phyloP scores from a whole-genome alignment of 2,888 invertebrate genomes.

The Malachius bipustulatus region DNA sequence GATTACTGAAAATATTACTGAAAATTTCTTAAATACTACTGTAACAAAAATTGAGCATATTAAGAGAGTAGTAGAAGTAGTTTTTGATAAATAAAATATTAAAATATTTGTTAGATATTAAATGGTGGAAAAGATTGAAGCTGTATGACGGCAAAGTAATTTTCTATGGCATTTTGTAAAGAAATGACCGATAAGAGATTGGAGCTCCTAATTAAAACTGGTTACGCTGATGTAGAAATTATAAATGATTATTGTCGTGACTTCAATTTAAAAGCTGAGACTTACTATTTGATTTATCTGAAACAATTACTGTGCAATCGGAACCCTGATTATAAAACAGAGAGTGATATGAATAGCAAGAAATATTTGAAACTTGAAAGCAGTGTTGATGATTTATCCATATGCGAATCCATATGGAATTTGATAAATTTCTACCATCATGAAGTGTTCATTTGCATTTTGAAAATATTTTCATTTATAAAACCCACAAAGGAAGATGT shows the following conservation, averaged over 20 bases:
- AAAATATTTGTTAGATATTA: conserved; percentile 18
- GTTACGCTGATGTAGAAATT: conserved; percentile 22
- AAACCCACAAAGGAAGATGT: conserved; percentile 11
- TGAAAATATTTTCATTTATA: conserved; percentile 27
- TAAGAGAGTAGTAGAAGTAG: no score
- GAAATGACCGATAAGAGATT: conserved; percentile 18
- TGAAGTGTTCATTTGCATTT: conserved; percentile 39
- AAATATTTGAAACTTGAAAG: conserved; percentile 21
- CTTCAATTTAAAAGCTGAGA: conserved; percentile 32
- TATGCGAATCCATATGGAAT: no score
- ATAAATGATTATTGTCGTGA: conserved; percentile 37
- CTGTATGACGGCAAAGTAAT: conserved; percentile 14
- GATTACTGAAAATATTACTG: no score
- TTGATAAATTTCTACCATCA: conserved; percentile 43
- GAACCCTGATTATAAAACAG: conserved; percentile 34
- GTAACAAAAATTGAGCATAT: no score
- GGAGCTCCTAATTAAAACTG: conserved; percentile 20
- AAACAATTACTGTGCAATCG: conserved; percentile 34
- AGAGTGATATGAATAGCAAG: conserved; percentile 22
- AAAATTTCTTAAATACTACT: no score
- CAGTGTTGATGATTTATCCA: no score
- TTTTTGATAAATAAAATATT: no score
- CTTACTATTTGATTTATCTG: conserved; percentile 31
- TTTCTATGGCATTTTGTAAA: conserved; percentile 26
- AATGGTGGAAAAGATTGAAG: conserved; percentile 28